Evolutionary conservation across 2,797 vertebrate species (phyloP).

Genomic region (Brachyalestes nurse): DNA sequence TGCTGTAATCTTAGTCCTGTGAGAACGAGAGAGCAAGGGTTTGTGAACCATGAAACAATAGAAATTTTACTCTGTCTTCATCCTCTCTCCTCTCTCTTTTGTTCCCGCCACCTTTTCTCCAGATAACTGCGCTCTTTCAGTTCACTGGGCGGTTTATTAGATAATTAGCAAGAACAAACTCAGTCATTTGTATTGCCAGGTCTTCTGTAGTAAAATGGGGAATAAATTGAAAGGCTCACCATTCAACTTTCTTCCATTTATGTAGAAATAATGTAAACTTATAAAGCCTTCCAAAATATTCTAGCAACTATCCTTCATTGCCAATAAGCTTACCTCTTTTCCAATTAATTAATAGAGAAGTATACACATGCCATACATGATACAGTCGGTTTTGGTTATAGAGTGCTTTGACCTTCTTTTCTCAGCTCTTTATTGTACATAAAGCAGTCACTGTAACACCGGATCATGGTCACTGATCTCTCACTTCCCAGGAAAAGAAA

Average conservation of each 20-base stretch:
- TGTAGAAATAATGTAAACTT: neutral
- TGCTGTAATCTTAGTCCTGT: slow-evolving; percentile 60
- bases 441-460: no score
- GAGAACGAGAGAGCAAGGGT: slow-evolving; percentile 55
- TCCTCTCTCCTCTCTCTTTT: neutral
- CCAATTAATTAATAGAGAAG: neutral
- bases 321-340: neutral
- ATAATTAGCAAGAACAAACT: neutral
- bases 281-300: neutral
- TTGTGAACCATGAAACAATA: slow-evolving; percentile 64
- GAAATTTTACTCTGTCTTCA: slow-evolving; percentile 22
- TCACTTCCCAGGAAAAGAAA: neutral
- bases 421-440: no score
- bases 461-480: no score
- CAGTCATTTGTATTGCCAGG: neutral
- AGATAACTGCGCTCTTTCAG: neutral
- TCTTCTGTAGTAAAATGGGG: neutral
- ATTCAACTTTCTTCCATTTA: neutral
- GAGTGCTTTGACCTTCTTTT: no score
- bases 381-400: no score
- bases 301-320: neutral
- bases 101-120: neutral
- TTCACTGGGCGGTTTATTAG: slow-evolving; percentile 1
- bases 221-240: neutral
- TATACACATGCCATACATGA: neutral